phyloP scores from a whole-genome alignment of 2,113 vertebrate genomes.

The Hippolais icterina region DNA sequence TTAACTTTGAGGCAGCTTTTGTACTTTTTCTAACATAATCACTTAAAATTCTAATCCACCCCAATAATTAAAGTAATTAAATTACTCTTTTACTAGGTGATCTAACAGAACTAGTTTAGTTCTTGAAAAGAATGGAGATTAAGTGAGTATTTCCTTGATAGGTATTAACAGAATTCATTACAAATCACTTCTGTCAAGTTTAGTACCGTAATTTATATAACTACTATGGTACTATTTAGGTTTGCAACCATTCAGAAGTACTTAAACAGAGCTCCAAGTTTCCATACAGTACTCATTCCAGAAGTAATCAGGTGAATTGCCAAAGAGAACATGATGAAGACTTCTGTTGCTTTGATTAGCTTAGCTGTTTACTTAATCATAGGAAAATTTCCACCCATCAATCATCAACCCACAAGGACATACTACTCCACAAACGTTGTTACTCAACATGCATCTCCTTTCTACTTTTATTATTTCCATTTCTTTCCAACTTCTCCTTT shows the following conservation, averaged over 20 bases:
- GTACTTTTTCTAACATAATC: background rate
- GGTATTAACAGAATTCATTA: background rate
- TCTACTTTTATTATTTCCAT: background rate
- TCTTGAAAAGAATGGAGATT: background rate
- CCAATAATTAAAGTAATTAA: background rate
- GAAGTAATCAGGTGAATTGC: background rate
- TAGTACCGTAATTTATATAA: background rate
- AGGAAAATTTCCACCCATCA: background rate
- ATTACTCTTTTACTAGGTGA: background rate
- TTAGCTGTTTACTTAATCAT: background rate
- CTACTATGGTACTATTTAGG: background rate
- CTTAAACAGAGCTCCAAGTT: background rate
- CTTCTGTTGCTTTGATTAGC: background rate
- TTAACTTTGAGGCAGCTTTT: background rate
- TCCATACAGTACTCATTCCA: background rate
- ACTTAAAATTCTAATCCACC: background rate
- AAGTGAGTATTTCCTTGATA: background rate
- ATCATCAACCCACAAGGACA: background rate
- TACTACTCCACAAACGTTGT: background rate
- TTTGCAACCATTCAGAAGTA: background rate
- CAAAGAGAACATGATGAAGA: background rate
- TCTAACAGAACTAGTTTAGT: background rate
- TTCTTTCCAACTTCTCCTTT: background rate
- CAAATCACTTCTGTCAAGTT: background rate
- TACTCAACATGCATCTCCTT: background rate